Evolutionary conservation across 92 coral and sea anemone species (phyloP).

Genomic region (Palythoa grandiflora): DNA sequence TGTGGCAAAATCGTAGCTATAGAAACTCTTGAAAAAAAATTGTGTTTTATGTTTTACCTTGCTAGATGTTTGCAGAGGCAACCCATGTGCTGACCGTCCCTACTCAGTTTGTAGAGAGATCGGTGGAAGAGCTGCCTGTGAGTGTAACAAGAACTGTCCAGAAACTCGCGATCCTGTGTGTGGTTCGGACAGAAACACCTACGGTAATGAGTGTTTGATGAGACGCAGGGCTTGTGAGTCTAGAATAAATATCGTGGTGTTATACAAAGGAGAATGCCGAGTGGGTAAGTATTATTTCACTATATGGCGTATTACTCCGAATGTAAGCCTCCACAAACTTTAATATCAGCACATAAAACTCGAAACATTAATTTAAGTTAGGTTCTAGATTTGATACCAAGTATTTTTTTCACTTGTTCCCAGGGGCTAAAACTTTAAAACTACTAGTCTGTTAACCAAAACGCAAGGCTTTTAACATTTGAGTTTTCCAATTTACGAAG

Average conservation of each 20-base stretch:
- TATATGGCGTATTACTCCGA: too few relatives aligned
- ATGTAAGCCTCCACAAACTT: too few relatives aligned
- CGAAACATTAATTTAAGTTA: too few relatives aligned
- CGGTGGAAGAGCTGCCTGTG: neutral
- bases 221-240: slow-evolving; percentile 14
- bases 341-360: too few relatives aligned
- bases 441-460: too few relatives aligned
- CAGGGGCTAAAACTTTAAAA: too few relatives aligned
- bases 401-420: too few relatives aligned
- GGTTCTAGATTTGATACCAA: too few relatives aligned
- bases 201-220: slow-evolving; percentile 16
- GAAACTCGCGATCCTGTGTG: neutral
- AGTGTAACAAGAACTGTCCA: slow-evolving; percentile 7
- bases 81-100: slow-evolving; percentile 16
- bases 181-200: slow-evolving; percentile 19
- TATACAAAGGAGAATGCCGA: slow-evolving; percentile 3
- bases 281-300: neutral
- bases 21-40: too few relatives aligned
- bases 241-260: neutral
- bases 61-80: neutral
- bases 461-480: too few relatives aligned
- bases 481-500: too few relatives aligned
- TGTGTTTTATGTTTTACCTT: neutral
- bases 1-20: too few relatives aligned
- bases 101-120: neutral